A percentile compares a stretch with the other conserved stretches of the same genome.
phyloP scores from a whole-genome alignment of 2,888 invertebrate genomes.

The Drosophila meridiana region DNA sequence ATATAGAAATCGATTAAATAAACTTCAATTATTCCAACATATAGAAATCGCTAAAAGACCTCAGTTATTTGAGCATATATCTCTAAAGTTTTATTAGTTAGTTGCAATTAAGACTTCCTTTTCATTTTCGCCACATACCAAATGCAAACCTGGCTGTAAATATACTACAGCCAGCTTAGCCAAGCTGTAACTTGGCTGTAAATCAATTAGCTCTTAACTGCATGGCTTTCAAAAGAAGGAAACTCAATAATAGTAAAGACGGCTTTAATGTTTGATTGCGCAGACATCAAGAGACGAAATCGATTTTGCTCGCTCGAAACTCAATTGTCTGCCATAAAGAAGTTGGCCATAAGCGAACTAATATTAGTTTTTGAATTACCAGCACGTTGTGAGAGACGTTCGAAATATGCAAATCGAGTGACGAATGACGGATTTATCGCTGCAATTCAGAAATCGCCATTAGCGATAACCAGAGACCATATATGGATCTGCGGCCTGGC shows the following conservation, averaged over 20 bases:
- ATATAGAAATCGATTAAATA: not conserved
- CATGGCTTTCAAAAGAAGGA: not conserved
- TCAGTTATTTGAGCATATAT: not conserved
- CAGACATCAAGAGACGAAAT: constrained; percentile 12
- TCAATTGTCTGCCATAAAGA: constrained; percentile 41
- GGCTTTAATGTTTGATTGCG: not conserved
- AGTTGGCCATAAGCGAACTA: constrained; percentile 12
- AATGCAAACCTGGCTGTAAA: not conserved
- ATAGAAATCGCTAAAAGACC: not conserved
- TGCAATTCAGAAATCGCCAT: constrained; percentile 11
- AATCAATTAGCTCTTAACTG: not conserved
- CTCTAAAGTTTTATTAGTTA: not conserved
- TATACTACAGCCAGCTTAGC: not conserved
- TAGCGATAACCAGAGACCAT: constrained; percentile 24
- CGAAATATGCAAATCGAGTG: constrained; percentile 53
- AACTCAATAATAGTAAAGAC: not conserved
- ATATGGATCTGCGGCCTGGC: constrained; percentile 10
- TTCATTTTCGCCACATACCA: not conserved
- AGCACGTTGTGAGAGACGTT: constrained; percentile 37
- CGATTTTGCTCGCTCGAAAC: constrained; percentile 22
- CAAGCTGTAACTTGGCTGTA: not conserved
- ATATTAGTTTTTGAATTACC: constrained; percentile 38
- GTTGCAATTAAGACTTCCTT: not conserved
- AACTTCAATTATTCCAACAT: too few relatives aligned
- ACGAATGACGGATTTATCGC: constrained; percentile 49